These are phyloP conservation scores for Nasalis larvatus DNA, from an alignment of 2,113 vertebrate species.

Conservation along the genomic window DNA sequence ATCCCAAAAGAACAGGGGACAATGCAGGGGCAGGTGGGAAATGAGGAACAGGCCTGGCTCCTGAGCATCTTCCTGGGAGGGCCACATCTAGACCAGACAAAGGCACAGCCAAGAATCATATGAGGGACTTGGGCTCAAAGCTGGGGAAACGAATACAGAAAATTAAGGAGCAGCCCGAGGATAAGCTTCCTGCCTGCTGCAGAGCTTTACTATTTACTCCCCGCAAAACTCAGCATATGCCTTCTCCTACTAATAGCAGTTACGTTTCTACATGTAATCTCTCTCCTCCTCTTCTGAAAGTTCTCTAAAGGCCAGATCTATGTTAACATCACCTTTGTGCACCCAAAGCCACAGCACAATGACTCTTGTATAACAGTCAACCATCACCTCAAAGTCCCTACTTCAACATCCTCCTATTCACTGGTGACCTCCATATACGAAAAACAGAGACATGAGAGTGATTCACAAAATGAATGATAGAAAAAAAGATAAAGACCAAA, in stretches of 20 bases:
- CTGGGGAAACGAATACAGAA: not conserved
- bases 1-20: not conserved
- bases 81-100: not conserved
- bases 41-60: not conserved
- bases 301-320: not conserved
- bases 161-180: too few relatives aligned
- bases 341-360: not conserved
- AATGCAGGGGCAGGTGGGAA: rapidly evolving
- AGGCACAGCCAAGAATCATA: not conserved
- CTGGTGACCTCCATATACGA: not conserved
- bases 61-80: too few relatives aligned
- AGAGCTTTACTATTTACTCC: too few relatives aligned
- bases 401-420: not conserved
- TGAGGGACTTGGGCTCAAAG: not conserved
- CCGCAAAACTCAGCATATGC: not conserved
- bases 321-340: not conserved
- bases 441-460: not conserved
- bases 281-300: not conserved
- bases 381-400: not conserved
- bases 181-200: not conserved
- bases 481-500: not conserved
- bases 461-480: not conserved
- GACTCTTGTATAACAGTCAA: rapidly evolving
- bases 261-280: rapidly evolving
- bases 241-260: rapidly evolving